Base-by-base conservation (phyloP, 2,797 vertebrate species). In the Valencia hispanica region DNA sequence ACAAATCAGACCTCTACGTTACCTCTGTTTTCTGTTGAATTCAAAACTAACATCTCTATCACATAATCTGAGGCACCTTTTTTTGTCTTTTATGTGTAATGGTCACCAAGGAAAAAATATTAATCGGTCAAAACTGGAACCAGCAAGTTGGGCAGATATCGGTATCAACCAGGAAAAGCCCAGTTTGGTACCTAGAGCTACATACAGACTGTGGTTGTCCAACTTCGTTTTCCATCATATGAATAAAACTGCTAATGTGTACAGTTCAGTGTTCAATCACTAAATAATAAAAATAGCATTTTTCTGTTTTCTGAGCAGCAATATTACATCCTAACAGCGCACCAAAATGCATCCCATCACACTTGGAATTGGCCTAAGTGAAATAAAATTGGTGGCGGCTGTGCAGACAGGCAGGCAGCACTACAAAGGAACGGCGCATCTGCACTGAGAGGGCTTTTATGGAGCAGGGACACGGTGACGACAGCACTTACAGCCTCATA, bases 401-500 rank as follows among this genome's bases (percentile, higher is more conserved):
- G 30, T 32, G 72, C 70, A 80, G 80, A 77, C 75, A 47, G 77
- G 75, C 74, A 55, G 87, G 78, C 57, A 14, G 72, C 80, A 45
- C 59, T 12, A 73, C 22, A 7, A 50, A 55, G 73, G 70, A 70
- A 71, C 59, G 10, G 68, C 72, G 43, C 81, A 41, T 80, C 71
- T 74, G 77, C 68, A n/a, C 45, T 80, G 87, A 90, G 87, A 84
- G 87, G 55, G 86, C 66, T 81, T 87, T 89, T 83, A 92, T 91
- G 72, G 72, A 81, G 81, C 70, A 1, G 72, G 63, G 72, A n/a
- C 63, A 69, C 77, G 3, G 79, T 70, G 89, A 82, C 72, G 61
- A 87, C 84, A 65, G 77, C 86, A 30, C 81, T 90, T 86, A 92
- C 85, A 71, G 88, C 86, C 90, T 86, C 87, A 83, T 93, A 82